A percentile compares a stretch with the other conserved stretches of the same genome.
Conservation (phyloP, 2,113 vertebrate species). For the Callaeas wilsoni region DNA sequence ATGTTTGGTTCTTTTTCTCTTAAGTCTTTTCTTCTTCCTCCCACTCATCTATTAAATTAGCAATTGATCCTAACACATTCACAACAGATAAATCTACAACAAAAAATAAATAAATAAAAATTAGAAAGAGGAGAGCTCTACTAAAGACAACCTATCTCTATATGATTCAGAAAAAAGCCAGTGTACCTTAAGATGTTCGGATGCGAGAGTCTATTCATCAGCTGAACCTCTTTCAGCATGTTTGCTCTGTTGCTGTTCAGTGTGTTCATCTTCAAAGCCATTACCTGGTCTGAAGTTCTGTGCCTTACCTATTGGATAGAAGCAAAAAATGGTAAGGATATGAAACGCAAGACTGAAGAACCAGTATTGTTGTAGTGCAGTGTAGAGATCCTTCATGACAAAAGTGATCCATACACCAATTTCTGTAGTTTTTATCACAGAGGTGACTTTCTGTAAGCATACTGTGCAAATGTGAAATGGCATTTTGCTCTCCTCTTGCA, state of each 20-base stretch:
- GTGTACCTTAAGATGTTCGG: slow-evolving; percentile 92
- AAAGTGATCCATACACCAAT: neutral
- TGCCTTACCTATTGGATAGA: slow-evolving; percentile 84
- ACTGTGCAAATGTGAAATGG: neutral
- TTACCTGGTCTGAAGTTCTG: slow-evolving; percentile 90
- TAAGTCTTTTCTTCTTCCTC: neutral
- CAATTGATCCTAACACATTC: neutral
- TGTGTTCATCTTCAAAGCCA: slow-evolving; percentile 99
- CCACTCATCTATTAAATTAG: neutral
- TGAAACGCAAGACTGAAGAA: neutral
- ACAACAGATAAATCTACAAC: neutral
- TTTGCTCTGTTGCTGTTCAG: slow-evolving; percentile 95
- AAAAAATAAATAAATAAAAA: neutral
- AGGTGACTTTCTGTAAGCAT: neutral
- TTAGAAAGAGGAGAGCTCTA: neutral
- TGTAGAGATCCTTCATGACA: neutral
- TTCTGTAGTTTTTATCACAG: neutral
- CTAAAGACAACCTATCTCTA: neutral
- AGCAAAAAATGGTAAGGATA: neutral
- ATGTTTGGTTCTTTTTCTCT: neutral
- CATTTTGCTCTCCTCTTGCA: neutral
- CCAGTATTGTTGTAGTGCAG: neutral
- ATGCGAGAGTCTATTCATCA: slow-evolving; percentile 97
- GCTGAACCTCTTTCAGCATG: slow-evolving; percentile 95
- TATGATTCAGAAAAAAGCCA: neutral